Base-by-base conservation (phyloP, 35 echinoderm and acorn worm genomes). In the Eucidaris tribuloides region DNA sequence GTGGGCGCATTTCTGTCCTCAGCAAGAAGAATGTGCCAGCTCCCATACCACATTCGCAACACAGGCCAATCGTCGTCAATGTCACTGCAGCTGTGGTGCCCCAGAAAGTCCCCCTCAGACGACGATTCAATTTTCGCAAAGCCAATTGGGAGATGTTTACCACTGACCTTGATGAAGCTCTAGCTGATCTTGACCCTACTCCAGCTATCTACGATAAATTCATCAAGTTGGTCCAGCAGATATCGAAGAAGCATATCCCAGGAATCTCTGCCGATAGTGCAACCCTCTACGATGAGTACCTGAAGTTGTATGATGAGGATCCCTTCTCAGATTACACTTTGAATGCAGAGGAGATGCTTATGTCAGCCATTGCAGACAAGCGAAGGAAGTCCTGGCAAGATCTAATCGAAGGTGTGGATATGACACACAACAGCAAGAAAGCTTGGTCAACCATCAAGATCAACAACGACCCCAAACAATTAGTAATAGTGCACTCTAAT, bases 341-440 rank as follows among this genome's bases (percentile, higher is more conserved):
- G 78, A 56, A 81, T 36, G 39, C 41, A 78, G 39, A 43, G 7
- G 76, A 78, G 7, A 78, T 48, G 76, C 76, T 78, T 44, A 78
- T 81, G 78, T 23, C 45, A 33, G 78, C 52, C 28, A 81, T 81
- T 32, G 30, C 45, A 81, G 78, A 81, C 24, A 50, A 81, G 46
- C 78, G 78, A 81, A 81, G 78, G 78, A 81, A 33, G 33, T 81
- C 78, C 34, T 81, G 78, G 78, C 46, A 81, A 81, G 78, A 81
- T 57, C 78, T 52, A 2, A 81, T 81, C 25, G 46, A 57, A 54
- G 58, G 22, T 81, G 78, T 81, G 45, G 78, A 81, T 57, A 81
- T 81, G 44, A 13, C 78, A 81, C 78, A 81, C 78, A 81, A 81
- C 48, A 41, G 40, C 40, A 42, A 79, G 76, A 79, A 45, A 79